Conservation (phyloP, 2,113 vertebrate species). For the Ameiurus melas region DNA sequence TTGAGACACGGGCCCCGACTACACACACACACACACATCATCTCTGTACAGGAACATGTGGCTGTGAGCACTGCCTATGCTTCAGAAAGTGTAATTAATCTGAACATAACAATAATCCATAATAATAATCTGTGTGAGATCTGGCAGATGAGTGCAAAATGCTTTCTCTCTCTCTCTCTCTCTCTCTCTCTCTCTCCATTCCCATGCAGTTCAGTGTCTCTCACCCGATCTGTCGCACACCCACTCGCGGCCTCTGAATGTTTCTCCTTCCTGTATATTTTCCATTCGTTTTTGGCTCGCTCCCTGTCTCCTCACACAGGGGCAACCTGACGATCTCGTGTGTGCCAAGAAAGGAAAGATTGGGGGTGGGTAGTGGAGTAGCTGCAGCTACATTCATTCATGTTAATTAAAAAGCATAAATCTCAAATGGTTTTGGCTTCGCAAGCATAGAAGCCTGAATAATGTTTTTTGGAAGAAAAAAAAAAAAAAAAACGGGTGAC, state of each 20-base stretch:
- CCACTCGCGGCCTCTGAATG: neutral
- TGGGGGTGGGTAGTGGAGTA: neutral
- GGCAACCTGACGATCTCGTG: constrained; percentile 32
- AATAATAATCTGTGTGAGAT: constrained; percentile 2
- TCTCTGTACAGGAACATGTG: constrained; percentile 10
- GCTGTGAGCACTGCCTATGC: constrained; percentile 13
- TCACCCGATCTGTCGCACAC: neutral
- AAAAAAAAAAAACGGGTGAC: constrained; percentile 12
- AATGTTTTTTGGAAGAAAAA: neutral
- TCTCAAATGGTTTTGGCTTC: constrained; percentile 39
- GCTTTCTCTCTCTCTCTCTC: neutral
- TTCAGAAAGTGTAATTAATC: constrained; percentile 42
- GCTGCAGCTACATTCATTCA: constrained; percentile 39
- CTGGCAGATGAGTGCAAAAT: neutral
- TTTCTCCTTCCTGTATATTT: neutral
- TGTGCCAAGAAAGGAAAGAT: constrained; percentile 43
- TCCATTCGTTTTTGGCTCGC: constrained; percentile 31
- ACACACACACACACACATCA: neutral
- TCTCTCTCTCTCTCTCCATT: neutral
- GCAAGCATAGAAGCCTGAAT: constrained; percentile 23
- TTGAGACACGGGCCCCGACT: constrained; percentile 40
- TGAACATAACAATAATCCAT: constrained; percentile 35
- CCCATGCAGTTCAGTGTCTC: neutral
- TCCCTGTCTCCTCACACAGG: constrained; percentile 31
- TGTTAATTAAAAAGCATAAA: constrained; percentile 56